Conservation (phyloP, 2,888 invertebrate species). For the Drosophila pegasa region DNA sequence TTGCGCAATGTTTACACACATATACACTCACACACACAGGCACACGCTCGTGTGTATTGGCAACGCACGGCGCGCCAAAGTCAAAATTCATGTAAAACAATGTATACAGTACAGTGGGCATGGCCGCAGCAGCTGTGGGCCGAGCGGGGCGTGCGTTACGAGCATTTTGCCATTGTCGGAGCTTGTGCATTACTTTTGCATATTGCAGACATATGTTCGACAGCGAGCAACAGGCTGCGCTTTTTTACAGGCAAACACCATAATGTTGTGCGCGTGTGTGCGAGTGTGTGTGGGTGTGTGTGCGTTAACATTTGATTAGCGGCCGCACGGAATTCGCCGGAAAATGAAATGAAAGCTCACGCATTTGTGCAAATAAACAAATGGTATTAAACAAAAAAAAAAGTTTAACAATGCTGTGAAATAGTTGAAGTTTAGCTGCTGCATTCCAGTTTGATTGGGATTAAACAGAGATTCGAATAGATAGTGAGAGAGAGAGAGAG, state of each 20-base stretch:
- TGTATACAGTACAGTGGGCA: constrained; percentile 20
- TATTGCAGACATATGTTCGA: constrained; percentile 78
- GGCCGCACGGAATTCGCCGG: constrained; percentile 57
- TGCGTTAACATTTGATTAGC: constrained; percentile 50
- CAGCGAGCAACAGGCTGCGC: constrained; percentile 56
- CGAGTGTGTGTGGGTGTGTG: constrained; percentile 15
- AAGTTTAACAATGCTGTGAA: constrained; percentile 19
- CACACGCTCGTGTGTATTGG: constrained; percentile 20
- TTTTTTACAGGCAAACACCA: constrained; percentile 16
- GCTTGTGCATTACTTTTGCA: constrained; percentile 78
- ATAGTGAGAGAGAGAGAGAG: background rate
- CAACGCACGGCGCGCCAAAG: constrained; percentile 63
- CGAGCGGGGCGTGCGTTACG: constrained; percentile 27
- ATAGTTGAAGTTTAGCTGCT: constrained; percentile 17
- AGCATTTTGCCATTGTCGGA: constrained; percentile 45
- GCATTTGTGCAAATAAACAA: constrained; percentile 79
- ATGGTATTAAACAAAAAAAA: constrained; percentile 16
- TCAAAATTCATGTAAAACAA: constrained; percentile 72
- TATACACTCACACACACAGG: constrained; percentile 17
- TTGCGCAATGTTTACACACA: constrained; percentile 76
- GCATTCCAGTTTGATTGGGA: constrained; percentile 34
- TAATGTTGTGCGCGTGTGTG: constrained; percentile 1
- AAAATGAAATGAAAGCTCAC: constrained; percentile 63
- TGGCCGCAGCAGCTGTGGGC: background rate
- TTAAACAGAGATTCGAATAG: constrained; percentile 2